A percentile compares a stretch with the other conserved stretches of the same genome.
Conservation (phyloP, 37 sponge, comb jelly and placozoan genomes). For the Theonella swinhoei region DNA sequence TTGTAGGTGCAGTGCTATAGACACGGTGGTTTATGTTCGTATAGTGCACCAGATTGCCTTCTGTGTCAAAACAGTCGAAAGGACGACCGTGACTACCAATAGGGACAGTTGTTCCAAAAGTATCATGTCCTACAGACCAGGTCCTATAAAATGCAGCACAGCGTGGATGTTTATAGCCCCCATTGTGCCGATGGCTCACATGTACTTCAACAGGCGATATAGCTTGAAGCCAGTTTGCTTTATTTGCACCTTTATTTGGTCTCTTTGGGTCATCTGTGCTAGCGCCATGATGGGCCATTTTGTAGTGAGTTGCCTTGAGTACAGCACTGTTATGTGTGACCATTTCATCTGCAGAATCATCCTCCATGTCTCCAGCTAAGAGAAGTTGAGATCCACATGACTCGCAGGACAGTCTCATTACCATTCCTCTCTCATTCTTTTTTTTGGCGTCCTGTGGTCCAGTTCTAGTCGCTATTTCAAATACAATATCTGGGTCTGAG, state of each 20-base stretch:
- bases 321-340: not conserved
- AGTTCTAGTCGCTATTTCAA: slow-evolving; percentile 17
- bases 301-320: slow-evolving; percentile 12
- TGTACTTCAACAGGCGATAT: slow-evolving; percentile 3
- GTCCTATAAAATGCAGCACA: slow-evolving; percentile 7
- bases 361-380: slow-evolving; percentile 23
- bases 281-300: slow-evolving; percentile 37
- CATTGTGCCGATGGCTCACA: not conserved
- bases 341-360: not conserved
- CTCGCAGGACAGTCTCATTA: not conserved
- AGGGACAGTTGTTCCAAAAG: not conserved
- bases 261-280: too few relatives aligned
- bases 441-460: not conserved
- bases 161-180: slow-evolving; percentile 7
- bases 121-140: too few relatives aligned
- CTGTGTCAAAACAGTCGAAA: not conserved
- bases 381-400: not conserved
- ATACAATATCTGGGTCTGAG: slow-evolving; percentile 5
- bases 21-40: not conserved
- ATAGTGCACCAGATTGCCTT: not conserved
- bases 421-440: not conserved
- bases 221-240: not conserved
- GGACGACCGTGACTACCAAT: not conserved
- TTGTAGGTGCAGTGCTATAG: not conserved
- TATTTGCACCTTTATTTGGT: too few relatives aligned